Conservation (phyloP, 2,113 vertebrate genomes). For the Sturnira hondurensis region DNA sequence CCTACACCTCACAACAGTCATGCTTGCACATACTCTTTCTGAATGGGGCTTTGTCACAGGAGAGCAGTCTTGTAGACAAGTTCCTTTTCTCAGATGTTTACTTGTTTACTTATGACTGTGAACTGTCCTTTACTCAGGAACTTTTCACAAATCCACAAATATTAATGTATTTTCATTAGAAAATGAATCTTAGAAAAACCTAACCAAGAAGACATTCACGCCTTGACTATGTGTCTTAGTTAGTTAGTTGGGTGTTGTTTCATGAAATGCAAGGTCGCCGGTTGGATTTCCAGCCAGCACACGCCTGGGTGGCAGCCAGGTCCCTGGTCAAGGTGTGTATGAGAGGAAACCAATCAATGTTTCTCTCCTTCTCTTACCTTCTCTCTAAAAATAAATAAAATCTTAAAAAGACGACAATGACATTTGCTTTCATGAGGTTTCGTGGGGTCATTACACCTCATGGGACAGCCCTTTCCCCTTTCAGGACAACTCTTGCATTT, state of each 20-base stretch:
- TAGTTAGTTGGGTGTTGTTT: no score
- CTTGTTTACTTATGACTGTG: neutral
- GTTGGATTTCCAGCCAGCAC: no score
- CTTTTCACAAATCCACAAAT: neutral
- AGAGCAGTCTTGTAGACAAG: neutral
- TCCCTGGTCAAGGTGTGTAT: no score
- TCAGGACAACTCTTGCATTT: neutral
- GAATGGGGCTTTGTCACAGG: neutral
- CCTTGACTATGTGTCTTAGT: no score
- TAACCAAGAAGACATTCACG: neutral
- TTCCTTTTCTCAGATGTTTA: neutral
- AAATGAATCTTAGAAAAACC: neutral
- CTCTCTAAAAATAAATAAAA: no score
- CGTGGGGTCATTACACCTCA: neutral
- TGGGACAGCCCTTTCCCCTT: neutral
- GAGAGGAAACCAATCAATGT: no score
- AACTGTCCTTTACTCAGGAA: neutral
- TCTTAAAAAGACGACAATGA: no score
- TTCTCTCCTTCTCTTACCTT: no score
- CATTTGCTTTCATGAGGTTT: neutral
- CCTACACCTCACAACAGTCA: accelerated
- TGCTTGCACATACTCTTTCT: neutral
- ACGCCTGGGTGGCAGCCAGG: no score
- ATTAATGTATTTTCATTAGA: neutral
- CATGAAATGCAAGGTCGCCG: no score